Conservation (phyloP, 1,140 invertebrate genomes). For the Drosophila lacertosa region DNA sequence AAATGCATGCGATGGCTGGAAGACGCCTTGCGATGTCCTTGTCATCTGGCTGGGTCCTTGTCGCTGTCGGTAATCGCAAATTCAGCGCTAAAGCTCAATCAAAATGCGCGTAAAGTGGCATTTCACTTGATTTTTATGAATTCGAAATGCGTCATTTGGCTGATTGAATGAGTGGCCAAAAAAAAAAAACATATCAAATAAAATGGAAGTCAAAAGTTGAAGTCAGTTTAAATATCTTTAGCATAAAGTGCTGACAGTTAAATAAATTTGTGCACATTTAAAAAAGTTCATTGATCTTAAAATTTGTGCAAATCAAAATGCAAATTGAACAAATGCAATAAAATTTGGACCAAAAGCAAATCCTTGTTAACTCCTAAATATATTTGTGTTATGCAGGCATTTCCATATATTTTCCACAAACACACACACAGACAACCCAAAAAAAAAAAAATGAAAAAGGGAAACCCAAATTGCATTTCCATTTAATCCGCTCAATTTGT, state of each 20-base stretch:
- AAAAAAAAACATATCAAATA: slow-evolving; percentile 6
- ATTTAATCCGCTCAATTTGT: slow-evolving; percentile 56
- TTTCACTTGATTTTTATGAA: slow-evolving; percentile 76
- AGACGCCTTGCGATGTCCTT: slow-evolving; percentile 2
- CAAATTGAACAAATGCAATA: background rate
- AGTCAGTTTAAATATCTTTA: no score
- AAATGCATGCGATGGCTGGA: slow-evolving; percentile 48
- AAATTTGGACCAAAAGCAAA: background rate
- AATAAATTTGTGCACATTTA: no score
- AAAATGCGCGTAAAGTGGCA: slow-evolving; percentile 77
- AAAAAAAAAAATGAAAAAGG: no score
- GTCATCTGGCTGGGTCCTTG: slow-evolving; percentile 43
- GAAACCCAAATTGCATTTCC: slow-evolving; percentile 38
- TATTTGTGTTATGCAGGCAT: slow-evolving; percentile 5
- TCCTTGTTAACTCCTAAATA: background rate
- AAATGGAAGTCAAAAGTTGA: background rate
- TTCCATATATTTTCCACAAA: slow-evolving; percentile 14
- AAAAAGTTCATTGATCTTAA: background rate
- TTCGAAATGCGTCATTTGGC: slow-evolving; percentile 59
- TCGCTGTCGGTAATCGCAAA: slow-evolving; percentile 60
- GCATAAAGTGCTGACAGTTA: no score
- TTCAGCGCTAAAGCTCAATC: slow-evolving; percentile 76
- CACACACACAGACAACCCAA: background rate
- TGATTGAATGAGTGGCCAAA: slow-evolving; percentile 43
- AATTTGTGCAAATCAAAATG: no score